Evolutionary conservation across 2,113 vertebrate genomes (phyloP), one percentile per base, ranked within the genome.

Genomic region (Spilogale gracilis): DNA sequence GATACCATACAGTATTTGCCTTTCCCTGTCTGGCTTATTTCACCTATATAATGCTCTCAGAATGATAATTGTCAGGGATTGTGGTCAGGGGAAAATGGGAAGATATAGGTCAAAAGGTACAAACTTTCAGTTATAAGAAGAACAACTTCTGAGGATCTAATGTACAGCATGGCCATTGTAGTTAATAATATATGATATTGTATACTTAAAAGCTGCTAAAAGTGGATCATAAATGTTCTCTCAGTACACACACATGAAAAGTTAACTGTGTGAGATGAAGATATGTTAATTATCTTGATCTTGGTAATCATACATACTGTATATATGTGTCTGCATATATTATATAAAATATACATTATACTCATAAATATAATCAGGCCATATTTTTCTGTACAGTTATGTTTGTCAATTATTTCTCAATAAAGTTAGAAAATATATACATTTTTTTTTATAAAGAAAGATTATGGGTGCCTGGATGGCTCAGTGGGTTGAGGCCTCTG

Each of bases 81-180:
- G 10, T 4, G 27, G 17, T n/a, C 7, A n/a, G 65, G 38, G 84
- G 7, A 32, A 81, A 60, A 88, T 27, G 6, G 14, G 63, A 23
- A 60, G 50, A 58, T 27, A 1, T 61, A 63, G 32, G 20, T 45
- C 61, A 94, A 78, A 96, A 71, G 11, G 52, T 45, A 63, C 13
- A 90, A 50, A 90, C n/a, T 84, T 61, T 90, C 79, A 56, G 61
- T 79, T 79, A 54, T 27, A 90, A 71, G 67, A 65, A 89, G 25
- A 60, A 50, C 12, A 32, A 17, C 12, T 84, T 17, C 58, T 78
- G 43, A 79, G 52, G 25, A n/a, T 48, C 23, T 71, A 73, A 85
- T 38, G 25, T 48, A 54, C 3, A 83, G 52, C 32, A 84, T 54
- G 4, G 9, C 30, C 4, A 54, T n/a, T 43, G 4, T 45, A 71